Percentiles rank a stretch among this genome's conserved stretches.
Conservation (phyloP, 2,797 vertebrate genomes). For the Podarcis lilfordi region DNA sequence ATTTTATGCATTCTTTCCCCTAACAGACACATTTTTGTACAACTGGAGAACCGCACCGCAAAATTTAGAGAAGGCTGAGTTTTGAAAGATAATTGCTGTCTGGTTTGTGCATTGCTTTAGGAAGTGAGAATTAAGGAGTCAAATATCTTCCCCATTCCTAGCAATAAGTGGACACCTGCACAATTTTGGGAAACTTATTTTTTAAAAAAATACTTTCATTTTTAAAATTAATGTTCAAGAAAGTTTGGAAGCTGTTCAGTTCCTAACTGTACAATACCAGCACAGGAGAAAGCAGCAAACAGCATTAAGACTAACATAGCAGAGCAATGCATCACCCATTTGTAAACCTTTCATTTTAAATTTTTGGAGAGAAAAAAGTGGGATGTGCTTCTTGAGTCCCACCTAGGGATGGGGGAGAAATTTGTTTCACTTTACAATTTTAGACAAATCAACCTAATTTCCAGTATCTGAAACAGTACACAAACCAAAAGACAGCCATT, state of each 20-base stretch:
- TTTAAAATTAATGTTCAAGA: not conserved
- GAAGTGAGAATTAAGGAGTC: too few species aligned
- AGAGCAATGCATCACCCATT: not conserved
- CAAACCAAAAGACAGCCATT: not conserved
- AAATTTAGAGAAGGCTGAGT: too few species aligned
- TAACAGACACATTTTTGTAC: too few species aligned
- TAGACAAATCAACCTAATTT: too few species aligned
- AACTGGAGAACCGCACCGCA: too few species aligned
- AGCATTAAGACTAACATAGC: not conserved
- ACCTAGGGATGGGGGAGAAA: too few species aligned
- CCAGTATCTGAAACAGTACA: too few species aligned
- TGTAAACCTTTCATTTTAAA: not conserved
- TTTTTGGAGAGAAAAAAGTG: not conserved
- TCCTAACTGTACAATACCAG: not conserved
- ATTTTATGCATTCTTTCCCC: too few species aligned
- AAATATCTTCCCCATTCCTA: too few species aligned
- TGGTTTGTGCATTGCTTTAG: too few species aligned
- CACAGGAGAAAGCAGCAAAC: not conserved
- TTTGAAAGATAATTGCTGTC: too few species aligned
- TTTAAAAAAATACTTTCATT: not conserved
- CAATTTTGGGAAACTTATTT: not conserved
- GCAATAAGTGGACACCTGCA: not conserved
- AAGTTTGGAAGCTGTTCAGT: not conserved
- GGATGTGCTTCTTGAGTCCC: not conserved
- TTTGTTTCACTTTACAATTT: too few species aligned